A percentile compares a stretch with the other conserved stretches of the same genome.
These are phyloP conservation scores for Oreamnos americanus DNA, from an alignment of 2,113 vertebrate genomes.

Conservation along the genomic window DNA sequence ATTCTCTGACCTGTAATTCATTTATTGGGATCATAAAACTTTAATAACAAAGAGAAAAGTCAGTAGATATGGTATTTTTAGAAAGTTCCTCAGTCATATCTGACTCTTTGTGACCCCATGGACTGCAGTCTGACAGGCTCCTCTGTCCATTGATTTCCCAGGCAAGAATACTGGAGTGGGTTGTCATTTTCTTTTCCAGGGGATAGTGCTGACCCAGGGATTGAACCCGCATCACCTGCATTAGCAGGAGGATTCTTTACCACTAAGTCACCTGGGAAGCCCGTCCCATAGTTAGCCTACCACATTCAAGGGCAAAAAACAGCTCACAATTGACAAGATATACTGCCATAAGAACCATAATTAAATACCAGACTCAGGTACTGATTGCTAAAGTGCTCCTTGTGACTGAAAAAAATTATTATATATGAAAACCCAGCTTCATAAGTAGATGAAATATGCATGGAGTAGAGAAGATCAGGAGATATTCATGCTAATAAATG, in stretches of 20 bases:
- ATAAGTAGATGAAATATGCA: conserved; percentile 26
- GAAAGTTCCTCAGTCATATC: background rate
- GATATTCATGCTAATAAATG: background rate
- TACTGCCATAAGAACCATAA: conserved; percentile 36
- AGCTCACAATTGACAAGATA: conserved; percentile 39
- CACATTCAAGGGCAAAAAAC: conserved; percentile 36
- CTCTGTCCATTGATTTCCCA: background rate
- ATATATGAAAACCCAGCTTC: conserved; percentile 26
- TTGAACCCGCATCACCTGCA: background rate
- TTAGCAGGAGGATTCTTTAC: background rate
- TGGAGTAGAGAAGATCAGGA: background rate
- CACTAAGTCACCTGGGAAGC: background rate
- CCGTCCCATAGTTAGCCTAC: background rate
- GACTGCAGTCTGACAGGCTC: background rate
- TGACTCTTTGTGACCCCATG: background rate
- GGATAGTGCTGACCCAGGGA: background rate
- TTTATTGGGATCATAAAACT: conserved; percentile 22
- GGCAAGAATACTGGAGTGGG: background rate
- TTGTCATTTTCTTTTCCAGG: background rate
- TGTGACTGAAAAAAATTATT: conserved; percentile 10
- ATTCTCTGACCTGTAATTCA: conserved; percentile 20
- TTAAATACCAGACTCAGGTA: conserved; percentile 18
- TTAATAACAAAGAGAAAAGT: conserved; percentile 3
- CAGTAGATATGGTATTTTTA: background rate
- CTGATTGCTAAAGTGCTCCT: conserved; percentile 5